These are phyloP conservation scores for Urophycis tenuis DNA, from an alignment of 2,797 vertebrate species.

Conservation along the genomic window DNA sequence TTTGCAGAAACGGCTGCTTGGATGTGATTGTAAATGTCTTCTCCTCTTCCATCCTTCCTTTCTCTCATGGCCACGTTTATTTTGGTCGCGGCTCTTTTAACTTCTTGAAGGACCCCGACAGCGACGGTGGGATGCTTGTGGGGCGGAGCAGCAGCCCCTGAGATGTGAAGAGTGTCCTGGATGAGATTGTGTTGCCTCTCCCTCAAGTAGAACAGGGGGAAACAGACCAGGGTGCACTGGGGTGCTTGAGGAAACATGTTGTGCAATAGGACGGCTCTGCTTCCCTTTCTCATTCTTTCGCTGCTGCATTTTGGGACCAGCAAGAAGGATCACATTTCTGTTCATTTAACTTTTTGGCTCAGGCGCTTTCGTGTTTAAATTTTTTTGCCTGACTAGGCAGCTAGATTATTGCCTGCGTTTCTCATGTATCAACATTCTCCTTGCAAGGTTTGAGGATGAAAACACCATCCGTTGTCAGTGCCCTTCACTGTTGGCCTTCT, in stretches of 20 bases:
- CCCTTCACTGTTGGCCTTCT: not conserved
- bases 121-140: conserved; percentile 13
- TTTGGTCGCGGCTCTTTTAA: conserved; percentile 14
- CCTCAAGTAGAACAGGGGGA: conserved; percentile 20
- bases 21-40: conserved; percentile 16
- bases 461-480: not conserved
- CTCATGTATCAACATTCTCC: not conserved
- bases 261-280: too few relatives aligned
- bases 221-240: conserved; percentile 17
- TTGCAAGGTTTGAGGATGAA: not conserved
- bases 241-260: conserved; percentile 28
- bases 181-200: conserved; percentile 27
- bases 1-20: conserved; percentile 21
- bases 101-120: conserved; percentile 14
- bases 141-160: conserved; percentile 12
- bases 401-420: not conserved
- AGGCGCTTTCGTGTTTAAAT: not conserved
- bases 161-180: conserved; percentile 37
- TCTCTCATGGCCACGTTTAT: conserved; percentile 7
- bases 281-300: conserved; percentile 19
- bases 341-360: conserved; percentile 16
- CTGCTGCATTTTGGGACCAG: conserved; percentile 5
- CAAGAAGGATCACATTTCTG: conserved; percentile 16
- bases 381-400: conserved; percentile 23
- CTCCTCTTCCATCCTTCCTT: not conserved